phyloP scores from a whole-genome alignment of 2,113 vertebrate species.

The Gymnogyps californianus region DNA sequence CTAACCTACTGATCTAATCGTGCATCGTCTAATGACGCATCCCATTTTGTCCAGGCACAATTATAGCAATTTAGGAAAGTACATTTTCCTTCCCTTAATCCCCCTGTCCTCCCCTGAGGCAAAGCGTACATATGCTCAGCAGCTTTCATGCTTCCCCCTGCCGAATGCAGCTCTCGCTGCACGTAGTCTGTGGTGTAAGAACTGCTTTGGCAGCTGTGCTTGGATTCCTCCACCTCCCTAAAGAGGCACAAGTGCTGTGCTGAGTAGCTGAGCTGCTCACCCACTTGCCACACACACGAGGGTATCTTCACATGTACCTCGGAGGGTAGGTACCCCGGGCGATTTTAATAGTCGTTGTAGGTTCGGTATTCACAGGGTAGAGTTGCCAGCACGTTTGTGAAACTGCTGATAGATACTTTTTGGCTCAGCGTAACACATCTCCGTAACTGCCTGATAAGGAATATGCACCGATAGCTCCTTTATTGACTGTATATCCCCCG shows the following conservation, averaged over 20 bases:
- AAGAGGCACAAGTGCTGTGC: not conserved
- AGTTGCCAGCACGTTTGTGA: not conserved
- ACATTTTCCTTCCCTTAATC: not conserved
- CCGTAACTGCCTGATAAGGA: not conserved
- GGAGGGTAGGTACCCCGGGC: rapidly evolving
- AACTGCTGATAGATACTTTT: not conserved
- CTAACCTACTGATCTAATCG: not conserved
- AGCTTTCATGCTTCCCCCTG: not conserved
- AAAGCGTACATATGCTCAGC: not conserved
- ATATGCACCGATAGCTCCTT: not conserved
- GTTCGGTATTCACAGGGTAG: not conserved
- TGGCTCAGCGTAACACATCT: not conserved
- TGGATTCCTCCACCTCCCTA: not conserved
- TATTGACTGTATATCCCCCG: rapidly evolving
- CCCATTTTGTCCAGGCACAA: not conserved
- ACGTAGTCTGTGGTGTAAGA: not conserved
- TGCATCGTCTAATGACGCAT: not conserved
- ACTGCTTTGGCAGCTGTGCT: not conserved
- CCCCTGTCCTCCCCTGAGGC: not conserved
- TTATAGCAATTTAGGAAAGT: not conserved
- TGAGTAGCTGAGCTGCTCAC: not conserved
- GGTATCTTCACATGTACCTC: not conserved
- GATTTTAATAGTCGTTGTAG: too few species aligned
- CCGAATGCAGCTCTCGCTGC: not conserved
- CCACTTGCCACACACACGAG: rapidly evolving